Conservation (phyloP, 1,140 invertebrate species). For the Apocrypta bakeri region DNA sequence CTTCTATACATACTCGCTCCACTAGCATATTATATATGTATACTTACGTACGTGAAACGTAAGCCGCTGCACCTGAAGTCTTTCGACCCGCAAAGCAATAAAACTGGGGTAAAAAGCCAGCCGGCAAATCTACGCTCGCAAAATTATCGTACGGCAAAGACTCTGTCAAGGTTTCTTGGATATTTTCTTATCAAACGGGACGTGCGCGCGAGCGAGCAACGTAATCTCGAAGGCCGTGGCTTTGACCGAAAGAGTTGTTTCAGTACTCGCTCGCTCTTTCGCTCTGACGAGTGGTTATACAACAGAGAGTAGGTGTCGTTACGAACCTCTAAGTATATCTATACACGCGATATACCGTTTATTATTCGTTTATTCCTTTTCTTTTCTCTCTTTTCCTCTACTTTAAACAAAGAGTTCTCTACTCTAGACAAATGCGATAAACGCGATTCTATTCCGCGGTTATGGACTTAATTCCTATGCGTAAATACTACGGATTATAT, state of each 20-base stretch:
- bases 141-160: conserved; percentile 26
- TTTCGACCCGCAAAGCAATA: conserved; percentile 14
- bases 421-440: no score
- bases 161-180: conserved; percentile 33
- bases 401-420: no score
- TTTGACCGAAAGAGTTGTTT: conserved; percentile 42
- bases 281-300: not conserved
- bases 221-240: conserved; percentile 48
- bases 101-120: conserved; percentile 19
- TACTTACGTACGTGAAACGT: not conserved
- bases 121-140: not conserved
- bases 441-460: no score
- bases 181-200: conserved; percentile 44
- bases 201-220: not conserved
- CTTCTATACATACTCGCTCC: no score
- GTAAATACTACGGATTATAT: no score
- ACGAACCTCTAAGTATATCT: not conserved
- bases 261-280: not conserved
- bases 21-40: not conserved
- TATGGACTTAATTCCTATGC: no score
- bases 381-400: no score
- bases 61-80: not conserved
- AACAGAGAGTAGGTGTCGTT: not conserved
- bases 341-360: not conserved
- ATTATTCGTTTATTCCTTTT: not conserved